Conservation (phyloP, 2,797 vertebrate genomes). For the Amblyraja radiata region DNA sequence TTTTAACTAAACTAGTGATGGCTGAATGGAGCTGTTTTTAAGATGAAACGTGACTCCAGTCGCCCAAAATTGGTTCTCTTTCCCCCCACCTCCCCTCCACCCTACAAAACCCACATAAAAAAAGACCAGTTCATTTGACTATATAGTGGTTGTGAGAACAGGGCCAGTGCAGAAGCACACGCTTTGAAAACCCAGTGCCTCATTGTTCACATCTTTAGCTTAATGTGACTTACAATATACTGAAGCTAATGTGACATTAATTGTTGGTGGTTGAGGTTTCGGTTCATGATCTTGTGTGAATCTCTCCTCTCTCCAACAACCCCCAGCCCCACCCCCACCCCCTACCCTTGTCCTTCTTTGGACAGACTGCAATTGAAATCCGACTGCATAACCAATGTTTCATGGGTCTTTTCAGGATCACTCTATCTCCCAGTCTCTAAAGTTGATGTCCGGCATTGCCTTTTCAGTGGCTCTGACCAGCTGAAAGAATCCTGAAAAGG, state of each 20-base stretch:
- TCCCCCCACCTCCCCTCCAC: neutral
- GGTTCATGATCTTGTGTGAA: conserved; percentile 37
- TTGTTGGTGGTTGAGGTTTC: conserved; percentile 64
- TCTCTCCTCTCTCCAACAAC: neutral
- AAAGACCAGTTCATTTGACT: conserved; percentile 38
- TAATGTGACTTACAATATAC: conserved; percentile 68
- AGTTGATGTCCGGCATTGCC: conserved; percentile 38
- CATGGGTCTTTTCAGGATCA: conserved; percentile 71
- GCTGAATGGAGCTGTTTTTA: conserved; percentile 37
- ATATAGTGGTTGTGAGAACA: conserved; percentile 38
- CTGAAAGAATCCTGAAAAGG: conserved; percentile 39
- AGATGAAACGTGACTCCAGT: conserved; percentile 23
- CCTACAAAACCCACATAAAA: conserved; percentile 18
- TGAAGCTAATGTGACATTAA: conserved; percentile 68
- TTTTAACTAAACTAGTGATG: conserved; percentile 37
- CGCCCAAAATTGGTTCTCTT: conserved; percentile 23
- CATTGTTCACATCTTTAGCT: conserved; percentile 44
- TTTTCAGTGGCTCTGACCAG: conserved; percentile 37
- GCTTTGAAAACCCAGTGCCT: conserved; percentile 33
- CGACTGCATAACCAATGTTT: conserved; percentile 66
- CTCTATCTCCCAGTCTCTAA: conserved; percentile 67
- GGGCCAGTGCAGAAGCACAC: conserved; percentile 33
- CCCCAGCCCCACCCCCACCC: neutral
- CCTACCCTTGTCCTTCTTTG: neutral
- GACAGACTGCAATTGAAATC: conserved; percentile 42